Percentiles rank a stretch among this genome's conserved stretches.
Conservation (phyloP, 1,140 invertebrate species). For the Apolygus lucorum region DNA sequence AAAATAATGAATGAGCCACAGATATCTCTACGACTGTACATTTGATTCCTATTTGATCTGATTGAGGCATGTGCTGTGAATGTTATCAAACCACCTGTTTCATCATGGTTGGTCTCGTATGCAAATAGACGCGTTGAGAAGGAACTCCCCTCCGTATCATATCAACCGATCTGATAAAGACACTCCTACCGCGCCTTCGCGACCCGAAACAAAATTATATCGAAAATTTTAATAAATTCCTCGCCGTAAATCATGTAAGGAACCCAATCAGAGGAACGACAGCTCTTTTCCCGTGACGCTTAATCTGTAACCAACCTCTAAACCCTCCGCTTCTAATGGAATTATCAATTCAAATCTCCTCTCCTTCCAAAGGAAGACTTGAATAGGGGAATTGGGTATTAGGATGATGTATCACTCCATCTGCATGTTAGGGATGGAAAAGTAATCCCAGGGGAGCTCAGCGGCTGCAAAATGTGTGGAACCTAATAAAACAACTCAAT, state of each 20-base stretch:
- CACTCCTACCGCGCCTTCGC: too few species aligned
- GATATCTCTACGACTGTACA: too few species aligned
- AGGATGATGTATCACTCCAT: background rate
- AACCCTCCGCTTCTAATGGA: background rate
- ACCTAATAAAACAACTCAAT: background rate
- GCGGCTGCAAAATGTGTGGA: background rate
- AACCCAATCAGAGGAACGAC: background rate
- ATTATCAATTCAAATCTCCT: slow-evolving; percentile 8
- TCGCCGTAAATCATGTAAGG: background rate
- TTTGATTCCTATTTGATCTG: too few species aligned
- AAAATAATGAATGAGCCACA: too few species aligned
- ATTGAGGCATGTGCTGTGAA: too few species aligned
- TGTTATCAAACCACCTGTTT: too few species aligned
- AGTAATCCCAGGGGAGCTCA: background rate
- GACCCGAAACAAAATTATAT: too few species aligned
- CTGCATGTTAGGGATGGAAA: background rate
- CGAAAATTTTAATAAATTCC: too few species aligned
- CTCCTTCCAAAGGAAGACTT: background rate
- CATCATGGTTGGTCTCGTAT: too few species aligned
- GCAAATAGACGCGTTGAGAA: too few species aligned
- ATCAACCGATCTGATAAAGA: too few species aligned
- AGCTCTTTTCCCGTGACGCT: background rate
- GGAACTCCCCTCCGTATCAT: too few species aligned
- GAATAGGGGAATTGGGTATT: slow-evolving; percentile 4
- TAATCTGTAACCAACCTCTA: background rate